A percentile compares a stretch with the other conserved stretches of the same genome.
These are phyloP conservation scores for Astatoreochromis straeleni DNA, from an alignment of 2,113 vertebrate species.

Conservation along the genomic window DNA sequence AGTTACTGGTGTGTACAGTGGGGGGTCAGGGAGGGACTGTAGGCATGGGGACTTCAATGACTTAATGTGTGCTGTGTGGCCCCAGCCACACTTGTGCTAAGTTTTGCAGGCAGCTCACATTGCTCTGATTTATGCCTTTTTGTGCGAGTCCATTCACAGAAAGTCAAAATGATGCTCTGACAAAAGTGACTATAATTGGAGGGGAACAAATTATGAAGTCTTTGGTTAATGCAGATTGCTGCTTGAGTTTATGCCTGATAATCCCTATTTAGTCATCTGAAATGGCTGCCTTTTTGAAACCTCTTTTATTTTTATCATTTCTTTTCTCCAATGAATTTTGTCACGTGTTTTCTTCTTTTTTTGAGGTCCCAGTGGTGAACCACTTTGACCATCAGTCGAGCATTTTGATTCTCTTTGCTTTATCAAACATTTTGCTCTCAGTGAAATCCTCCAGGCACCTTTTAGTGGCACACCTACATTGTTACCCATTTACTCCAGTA, in stretches of 20 bases:
- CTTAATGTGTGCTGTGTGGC: constrained; percentile 33
- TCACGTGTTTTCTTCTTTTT: not conserved
- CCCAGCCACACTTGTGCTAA: not conserved
- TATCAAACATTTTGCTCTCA: constrained; percentile 1
- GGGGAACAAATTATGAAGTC: constrained; percentile 43
- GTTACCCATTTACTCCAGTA: not conserved
- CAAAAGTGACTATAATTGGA: constrained; percentile 51
- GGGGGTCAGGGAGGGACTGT: constrained; percentile 40
- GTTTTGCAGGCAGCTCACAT: constrained; percentile 10
- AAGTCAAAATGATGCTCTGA: constrained; percentile 34
- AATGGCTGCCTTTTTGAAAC: constrained; percentile 33
- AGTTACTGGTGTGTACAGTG: constrained; percentile 36
- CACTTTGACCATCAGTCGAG: constrained; percentile 1
- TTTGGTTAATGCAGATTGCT: constrained; percentile 55
- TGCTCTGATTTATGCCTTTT: constrained; percentile 26
- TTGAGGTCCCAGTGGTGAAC: constrained; percentile 3
- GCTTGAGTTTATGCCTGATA: constrained; percentile 45
- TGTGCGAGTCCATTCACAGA: constrained; percentile 10
- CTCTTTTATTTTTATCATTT: constrained; percentile 14
- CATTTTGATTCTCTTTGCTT: constrained; percentile 20
- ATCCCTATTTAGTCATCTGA: constrained; percentile 41
- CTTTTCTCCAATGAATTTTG: constrained; percentile 13
- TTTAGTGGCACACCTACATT: not conserved
- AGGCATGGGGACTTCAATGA: constrained; percentile 45
- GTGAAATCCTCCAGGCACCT: not conserved